These are phyloP conservation scores for Microcebus lehilahytsara DNA, from an alignment of 2,113 vertebrate species.

Conservation along the genomic window DNA sequence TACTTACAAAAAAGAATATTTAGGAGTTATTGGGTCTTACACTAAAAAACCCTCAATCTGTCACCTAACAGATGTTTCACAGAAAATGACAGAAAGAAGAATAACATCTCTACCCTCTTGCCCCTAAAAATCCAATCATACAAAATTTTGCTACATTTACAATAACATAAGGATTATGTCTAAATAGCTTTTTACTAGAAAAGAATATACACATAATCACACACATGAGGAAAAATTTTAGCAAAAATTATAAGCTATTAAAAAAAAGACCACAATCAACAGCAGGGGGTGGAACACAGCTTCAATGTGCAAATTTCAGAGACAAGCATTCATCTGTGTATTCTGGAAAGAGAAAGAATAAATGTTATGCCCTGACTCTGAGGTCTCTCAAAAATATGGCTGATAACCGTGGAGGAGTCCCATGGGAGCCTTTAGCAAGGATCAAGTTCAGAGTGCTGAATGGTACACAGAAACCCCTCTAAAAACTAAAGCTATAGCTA, in stretches of 20 bases:
- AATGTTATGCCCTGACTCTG: neutral
- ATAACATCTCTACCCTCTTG: neutral
- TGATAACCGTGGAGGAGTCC: neutral
- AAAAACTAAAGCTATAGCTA: constrained; percentile 37
- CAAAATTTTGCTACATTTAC: constrained; percentile 41
- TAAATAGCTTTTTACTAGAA: constrained; percentile 41
- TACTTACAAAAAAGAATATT: constrained; percentile 41
- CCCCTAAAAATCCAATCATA: constrained; percentile 30
- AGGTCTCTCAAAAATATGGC: constrained; percentile 11
- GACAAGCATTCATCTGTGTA: neutral
- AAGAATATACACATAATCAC: constrained; percentile 48
- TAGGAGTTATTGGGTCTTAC: constrained; percentile 49
- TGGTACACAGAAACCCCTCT: neutral
- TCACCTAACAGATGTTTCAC: constrained; percentile 46
- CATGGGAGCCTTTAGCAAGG: neutral
- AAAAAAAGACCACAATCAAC: neutral
- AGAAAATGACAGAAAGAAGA: constrained; percentile 60
- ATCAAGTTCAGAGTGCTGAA: neutral
- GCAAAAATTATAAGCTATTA: neutral
- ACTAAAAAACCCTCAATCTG: constrained; percentile 58
- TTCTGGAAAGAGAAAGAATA: constrained; percentile 5
- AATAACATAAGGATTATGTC: constrained; percentile 32
- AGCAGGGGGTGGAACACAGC: neutral
- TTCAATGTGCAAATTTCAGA: constrained; percentile 46
- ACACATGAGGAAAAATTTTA: neutral